Percentiles rank a stretch among this genome's conserved stretches.
Evolutionary conservation across 2,797 vertebrate genomes (phyloP).

Genomic region (Taeniopygia guttata): DNA sequence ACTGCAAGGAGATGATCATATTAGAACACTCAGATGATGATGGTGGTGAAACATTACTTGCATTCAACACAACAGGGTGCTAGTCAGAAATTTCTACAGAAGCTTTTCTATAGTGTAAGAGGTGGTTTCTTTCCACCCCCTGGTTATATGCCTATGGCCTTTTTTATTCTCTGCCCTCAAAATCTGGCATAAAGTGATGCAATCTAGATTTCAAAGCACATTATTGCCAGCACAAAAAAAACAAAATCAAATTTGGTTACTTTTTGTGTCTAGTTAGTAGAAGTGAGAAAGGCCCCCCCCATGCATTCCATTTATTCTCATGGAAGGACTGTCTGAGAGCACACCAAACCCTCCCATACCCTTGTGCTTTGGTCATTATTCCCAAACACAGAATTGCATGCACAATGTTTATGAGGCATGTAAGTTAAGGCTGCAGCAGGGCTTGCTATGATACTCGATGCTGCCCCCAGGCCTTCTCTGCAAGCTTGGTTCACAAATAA

Average conservation of each 20-base stretch:
- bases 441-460: not conserved
- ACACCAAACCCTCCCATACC: not conserved
- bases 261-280: not conserved
- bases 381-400: not conserved
- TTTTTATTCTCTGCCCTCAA: not conserved
- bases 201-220: not conserved
- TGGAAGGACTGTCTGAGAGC: fast-evolving
- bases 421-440: not conserved
- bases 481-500: not conserved
- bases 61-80: not conserved
- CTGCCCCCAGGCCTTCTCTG: not conserved
- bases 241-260: not conserved
- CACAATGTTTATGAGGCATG: fast-evolving
- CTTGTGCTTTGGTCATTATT: not conserved
- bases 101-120: not conserved
- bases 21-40: not conserved
- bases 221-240: not conserved
- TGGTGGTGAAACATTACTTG: not conserved
- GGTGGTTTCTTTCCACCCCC: not conserved
- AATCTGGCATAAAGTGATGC: not conserved
- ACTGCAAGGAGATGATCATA: not conserved
- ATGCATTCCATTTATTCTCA: not conserved
- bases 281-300: not conserved
- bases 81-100: not conserved
- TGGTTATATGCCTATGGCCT: not conserved